Evolutionary conservation across 1,140 invertebrate species (phyloP).

Genomic region (Gonatopus flavifemur): DNA sequence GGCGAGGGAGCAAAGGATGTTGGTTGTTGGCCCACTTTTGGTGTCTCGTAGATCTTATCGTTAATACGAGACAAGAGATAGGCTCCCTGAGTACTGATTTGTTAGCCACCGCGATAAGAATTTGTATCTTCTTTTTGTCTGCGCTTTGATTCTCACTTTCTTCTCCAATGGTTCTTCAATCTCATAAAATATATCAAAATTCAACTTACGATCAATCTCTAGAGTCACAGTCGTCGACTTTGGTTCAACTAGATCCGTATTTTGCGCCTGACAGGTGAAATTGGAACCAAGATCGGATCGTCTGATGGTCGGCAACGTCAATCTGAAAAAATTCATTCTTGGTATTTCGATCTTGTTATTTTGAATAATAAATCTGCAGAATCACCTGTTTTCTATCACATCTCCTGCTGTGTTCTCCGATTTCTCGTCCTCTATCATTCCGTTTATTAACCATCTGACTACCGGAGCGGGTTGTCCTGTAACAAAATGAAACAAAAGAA

Average conservation of each 20-base stretch:
- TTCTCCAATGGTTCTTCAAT: background rate
- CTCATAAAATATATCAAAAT: background rate
- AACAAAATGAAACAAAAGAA: constrained; percentile 15
- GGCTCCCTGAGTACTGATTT: constrained; percentile 32
- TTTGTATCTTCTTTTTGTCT: constrained; percentile 26
- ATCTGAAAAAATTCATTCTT: constrained; percentile 44
- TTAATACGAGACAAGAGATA: constrained; percentile 40
- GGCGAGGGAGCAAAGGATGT: constrained; percentile 33
- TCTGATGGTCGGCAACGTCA: constrained; percentile 72
- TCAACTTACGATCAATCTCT: constrained; percentile 80
- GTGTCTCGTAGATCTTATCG: constrained; percentile 41
- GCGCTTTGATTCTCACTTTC: constrained; percentile 17
- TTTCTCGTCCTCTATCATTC: constrained; percentile 74
- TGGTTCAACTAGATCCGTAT: constrained; percentile 77
- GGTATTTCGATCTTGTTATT: too few species aligned
- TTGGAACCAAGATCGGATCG: constrained; percentile 79
- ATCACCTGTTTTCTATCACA: constrained; percentile 75
- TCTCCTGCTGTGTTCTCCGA: constrained; percentile 80
- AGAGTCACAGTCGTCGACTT: constrained; percentile 74
- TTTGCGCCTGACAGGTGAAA: constrained; percentile 82
- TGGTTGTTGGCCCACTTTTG: constrained; percentile 30
- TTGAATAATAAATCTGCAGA: too few species aligned
- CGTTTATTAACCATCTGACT: constrained; percentile 72
- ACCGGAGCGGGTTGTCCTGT: constrained; percentile 60
- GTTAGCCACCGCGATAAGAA: constrained; percentile 36